Evolutionary conservation across 2,888 invertebrate genomes (phyloP), one percentile per base, ranked within the genome.

Genomic region (Meliscaeva auricollis): DNA sequence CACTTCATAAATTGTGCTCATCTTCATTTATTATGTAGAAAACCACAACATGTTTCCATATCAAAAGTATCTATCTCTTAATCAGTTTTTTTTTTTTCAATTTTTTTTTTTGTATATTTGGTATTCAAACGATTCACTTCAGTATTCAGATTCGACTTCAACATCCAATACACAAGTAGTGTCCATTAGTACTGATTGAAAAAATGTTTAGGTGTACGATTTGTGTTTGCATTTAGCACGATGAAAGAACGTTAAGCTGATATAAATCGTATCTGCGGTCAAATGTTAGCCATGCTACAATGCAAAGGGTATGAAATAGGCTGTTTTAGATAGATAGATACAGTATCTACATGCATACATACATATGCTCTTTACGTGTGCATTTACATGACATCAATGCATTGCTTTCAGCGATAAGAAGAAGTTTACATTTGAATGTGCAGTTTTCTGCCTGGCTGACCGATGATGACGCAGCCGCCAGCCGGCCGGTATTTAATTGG

Each of bases 331-430:
- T 17, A 46, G 32, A 22, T 30, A 60, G 41, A 46, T 64, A 32
- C 11, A n/a, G n/a, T n/a, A n/a, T n/a, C n/a, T n/a, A n/a, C n/a
- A n/a, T n/a, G n/a, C n/a, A 30, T 44, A 46, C n/a, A 3, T 46
- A 46, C 32, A 20, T 26, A 11, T 48, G 48, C 0, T 3, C 13
- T 74, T 3, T 64, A 41, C 15, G 66, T 76, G 72, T 38, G 69
- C 50, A 72, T 75, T 66, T 46, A 70, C 58, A 72, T 84, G 72
- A 73, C 84, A 85, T 72, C 75, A 84, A 75, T 76, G 84, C 80
- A 85, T 44, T 52, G 75, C 52, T 52, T 32, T 41, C 62, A 48
- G 13, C 64, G 54, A 70, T 56, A 32, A 44, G 26, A 41, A 62
- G 41, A n/a, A n/a, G n/a, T n/a, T n/a, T 44, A 9, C 1, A 52